Evolutionary conservation across 2,888 invertebrate species (phyloP).

Genomic region (Mechanitis messenoides): DNA sequence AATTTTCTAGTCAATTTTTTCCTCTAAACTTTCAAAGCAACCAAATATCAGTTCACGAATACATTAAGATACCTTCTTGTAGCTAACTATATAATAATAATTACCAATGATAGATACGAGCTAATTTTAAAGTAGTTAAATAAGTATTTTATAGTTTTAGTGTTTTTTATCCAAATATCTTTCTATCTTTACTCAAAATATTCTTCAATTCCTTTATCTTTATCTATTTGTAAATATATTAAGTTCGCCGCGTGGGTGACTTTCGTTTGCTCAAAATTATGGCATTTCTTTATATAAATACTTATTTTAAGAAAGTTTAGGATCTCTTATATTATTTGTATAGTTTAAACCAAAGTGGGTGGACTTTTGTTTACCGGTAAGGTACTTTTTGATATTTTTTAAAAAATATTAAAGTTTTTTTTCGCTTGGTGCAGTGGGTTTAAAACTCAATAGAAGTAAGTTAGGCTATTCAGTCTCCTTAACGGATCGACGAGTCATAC

Average conservation of each 20-base stretch:
- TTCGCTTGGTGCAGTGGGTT: conserved; percentile 47
- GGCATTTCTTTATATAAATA: conserved; percentile 68
- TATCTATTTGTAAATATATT: conserved; percentile 22
- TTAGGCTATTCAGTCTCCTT: conserved; percentile 52
- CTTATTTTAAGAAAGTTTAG: conserved; percentile 43
- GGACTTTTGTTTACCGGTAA: conserved; percentile 51
- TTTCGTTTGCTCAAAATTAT: conserved; percentile 73
- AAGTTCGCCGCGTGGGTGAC: conserved; percentile 31
- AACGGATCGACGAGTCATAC: conserved; percentile 67
- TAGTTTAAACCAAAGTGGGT: conserved; percentile 49
- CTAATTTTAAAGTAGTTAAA: conserved; percentile 24
- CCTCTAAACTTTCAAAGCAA: conserved; percentile 50
- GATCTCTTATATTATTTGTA: conserved; percentile 53
- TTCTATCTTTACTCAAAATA: conserved; percentile 18
- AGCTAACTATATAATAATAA: conserved; percentile 46
- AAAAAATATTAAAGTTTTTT: conserved; percentile 36
- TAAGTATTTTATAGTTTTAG: conserved; percentile 17
- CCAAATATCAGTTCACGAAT: conserved; percentile 29
- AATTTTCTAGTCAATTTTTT: conserved; percentile 69
- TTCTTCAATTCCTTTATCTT: conserved; percentile 7
- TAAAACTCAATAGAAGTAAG: conserved; percentile 49
- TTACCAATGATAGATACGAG: conserved; percentile 56
- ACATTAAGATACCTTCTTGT: conserved; percentile 22
- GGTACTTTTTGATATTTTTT: conserved; percentile 33
- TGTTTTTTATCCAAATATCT: conserved; percentile 17